phyloP scores from a whole-genome alignment of 2,888 invertebrate genomes.

The Chrysomela aeneicollis region DNA sequence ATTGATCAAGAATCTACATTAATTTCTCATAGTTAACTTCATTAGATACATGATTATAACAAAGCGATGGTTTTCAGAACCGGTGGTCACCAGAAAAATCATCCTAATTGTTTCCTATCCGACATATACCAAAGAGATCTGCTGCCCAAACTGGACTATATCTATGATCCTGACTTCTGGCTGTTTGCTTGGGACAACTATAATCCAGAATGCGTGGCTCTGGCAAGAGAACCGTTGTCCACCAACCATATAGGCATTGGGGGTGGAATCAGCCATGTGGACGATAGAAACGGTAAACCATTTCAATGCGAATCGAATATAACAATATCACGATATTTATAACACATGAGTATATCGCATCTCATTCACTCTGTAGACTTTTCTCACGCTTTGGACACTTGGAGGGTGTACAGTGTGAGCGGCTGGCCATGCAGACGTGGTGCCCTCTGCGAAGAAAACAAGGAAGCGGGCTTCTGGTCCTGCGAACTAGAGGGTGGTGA shows the following conservation, averaged over 20 bases:
- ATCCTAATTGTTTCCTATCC: slow-evolving; percentile 77
- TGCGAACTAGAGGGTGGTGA: slow-evolving; percentile 81
- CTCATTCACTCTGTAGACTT: slow-evolving; percentile 27
- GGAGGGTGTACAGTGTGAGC: slow-evolving; percentile 81
- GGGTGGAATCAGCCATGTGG: slow-evolving; percentile 17
- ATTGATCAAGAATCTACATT: background rate
- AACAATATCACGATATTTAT: background rate
- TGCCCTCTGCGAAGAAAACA: slow-evolving; percentile 73
- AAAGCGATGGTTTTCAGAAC: slow-evolving; percentile 44
- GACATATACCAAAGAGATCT: slow-evolving; percentile 81
- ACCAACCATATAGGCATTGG: slow-evolving; percentile 35
- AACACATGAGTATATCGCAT: too few relatives aligned
- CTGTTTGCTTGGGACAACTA: slow-evolving; percentile 82
- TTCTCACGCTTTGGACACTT: slow-evolving; percentile 58
- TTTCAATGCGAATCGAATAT: too few relatives aligned
- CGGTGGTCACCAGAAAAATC: slow-evolving; percentile 40
- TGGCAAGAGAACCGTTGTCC: slow-evolving; percentile 44
- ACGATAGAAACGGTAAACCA: slow-evolving; percentile 35
- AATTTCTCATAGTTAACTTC: background rate
- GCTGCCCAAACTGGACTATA: slow-evolving; percentile 76
- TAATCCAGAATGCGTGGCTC: slow-evolving; percentile 70
- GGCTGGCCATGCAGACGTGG: slow-evolving; percentile 81
- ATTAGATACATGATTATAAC: background rate
- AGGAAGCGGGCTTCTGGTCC: slow-evolving; percentile 82
- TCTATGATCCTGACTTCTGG: slow-evolving; percentile 73